phyloP scores from a whole-genome alignment of 2,888 invertebrate species.

The Imbricaverruca yamaguchii region DNA sequence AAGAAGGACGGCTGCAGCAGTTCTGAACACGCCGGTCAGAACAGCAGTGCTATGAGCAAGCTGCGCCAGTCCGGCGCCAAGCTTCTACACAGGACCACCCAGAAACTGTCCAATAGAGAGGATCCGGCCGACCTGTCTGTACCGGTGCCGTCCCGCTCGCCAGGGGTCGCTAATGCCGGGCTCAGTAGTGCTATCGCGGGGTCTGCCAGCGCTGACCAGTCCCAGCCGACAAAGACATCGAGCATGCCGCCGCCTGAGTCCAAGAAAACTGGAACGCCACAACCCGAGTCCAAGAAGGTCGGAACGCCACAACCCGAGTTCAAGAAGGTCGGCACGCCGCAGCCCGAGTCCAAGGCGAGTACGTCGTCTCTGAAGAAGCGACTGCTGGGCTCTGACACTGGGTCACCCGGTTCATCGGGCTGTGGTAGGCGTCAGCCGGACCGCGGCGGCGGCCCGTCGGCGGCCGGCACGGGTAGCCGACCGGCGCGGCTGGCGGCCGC shows the following conservation, averaged over 20 bases:
- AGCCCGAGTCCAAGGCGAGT: neutral
- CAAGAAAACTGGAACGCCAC: neutral
- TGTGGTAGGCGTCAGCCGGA: too few relatives aligned
- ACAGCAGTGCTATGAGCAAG: neutral
- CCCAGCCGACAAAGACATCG: neutral
- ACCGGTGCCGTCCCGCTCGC: neutral
- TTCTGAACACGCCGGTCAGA: neutral
- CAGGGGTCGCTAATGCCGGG: neutral
- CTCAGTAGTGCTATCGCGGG: too few relatives aligned
- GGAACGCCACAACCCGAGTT: neutral
- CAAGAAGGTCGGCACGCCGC: neutral
- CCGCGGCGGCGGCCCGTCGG: neutral
- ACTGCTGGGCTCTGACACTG: too few relatives aligned
- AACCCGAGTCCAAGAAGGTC: neutral
- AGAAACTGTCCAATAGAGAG: neutral
- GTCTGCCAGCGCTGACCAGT: neutral
- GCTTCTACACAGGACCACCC: neutral
- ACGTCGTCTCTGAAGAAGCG: neutral
- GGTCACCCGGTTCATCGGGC: too few relatives aligned
- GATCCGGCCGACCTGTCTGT: neutral
- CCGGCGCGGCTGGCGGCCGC: neutral
- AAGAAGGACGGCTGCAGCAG: neutral
- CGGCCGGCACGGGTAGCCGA: neutral
- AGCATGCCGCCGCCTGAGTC: neutral
- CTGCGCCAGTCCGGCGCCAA: constrained; percentile 2